Conservation (phyloP, 2,888 invertebrate species). For the Cantharis lateralis region DNA sequence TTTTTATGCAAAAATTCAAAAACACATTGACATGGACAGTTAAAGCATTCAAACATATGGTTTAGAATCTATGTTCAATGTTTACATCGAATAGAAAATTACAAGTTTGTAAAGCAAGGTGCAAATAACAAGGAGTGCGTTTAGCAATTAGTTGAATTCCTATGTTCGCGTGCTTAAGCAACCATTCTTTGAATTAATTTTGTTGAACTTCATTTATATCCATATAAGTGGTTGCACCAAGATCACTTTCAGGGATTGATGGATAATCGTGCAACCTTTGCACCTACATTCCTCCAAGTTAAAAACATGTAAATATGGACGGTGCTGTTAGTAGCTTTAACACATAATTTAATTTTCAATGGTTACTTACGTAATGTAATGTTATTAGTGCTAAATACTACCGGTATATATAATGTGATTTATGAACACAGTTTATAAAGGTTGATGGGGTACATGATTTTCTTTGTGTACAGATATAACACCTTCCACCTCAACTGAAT, state of each 20-base stretch:
- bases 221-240: conserved; percentile 26
- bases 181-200: conserved; percentile 31
- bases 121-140: conserved; percentile 23
- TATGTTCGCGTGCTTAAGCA: conserved; percentile 27
- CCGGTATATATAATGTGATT: not conserved
- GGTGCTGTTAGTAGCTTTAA: conserved; percentile 22
- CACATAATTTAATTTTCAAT: conserved; percentile 11
- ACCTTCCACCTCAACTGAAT: not conserved
- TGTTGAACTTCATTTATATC: conserved; percentile 29
- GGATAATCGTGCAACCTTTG: conserved; percentile 30
- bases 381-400: not conserved
- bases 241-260: conserved; percentile 19
- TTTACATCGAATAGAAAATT: conserved; percentile 10
- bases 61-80: not conserved
- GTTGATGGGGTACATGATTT: not conserved
- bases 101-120: not conserved
- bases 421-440: not conserved
- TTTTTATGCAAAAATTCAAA: not conserved
- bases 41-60: not conserved
- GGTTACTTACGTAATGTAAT: conserved; percentile 2
- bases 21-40: not conserved
- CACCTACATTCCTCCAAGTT: conserved; percentile 25
- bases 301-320: conserved; percentile 28
- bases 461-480: not conserved
- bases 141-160: conserved; percentile 27